Evolutionary conservation across 1,140 invertebrate species (phyloP).

Genomic region (Caenorhabditis tropicalis): DNA sequence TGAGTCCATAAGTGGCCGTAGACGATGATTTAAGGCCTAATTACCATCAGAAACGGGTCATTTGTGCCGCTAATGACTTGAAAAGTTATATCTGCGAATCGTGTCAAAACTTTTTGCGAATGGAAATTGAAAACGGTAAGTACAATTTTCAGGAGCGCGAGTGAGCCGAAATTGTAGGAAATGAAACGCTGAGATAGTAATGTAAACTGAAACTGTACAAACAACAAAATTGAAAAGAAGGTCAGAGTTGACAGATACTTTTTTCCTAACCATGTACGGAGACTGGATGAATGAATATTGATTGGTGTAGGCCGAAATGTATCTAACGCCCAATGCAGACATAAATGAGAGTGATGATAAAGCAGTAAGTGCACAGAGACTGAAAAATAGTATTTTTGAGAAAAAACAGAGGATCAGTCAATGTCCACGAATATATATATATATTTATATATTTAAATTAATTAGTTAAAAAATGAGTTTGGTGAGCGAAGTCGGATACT

Average conservation of each 20-base stretch:
- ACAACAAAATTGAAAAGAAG: neutral
- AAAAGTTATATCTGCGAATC: neutral
- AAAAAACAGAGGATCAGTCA: too few species aligned
- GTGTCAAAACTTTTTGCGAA: neutral
- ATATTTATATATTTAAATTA: too few species aligned
- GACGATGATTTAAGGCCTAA: neutral
- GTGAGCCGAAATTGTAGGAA: neutral
- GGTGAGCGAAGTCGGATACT: too few species aligned
- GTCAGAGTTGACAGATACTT: neutral
- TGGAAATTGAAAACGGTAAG: neutral
- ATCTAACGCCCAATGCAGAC: too few species aligned
- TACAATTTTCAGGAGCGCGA: neutral
- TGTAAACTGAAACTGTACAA: conserved; percentile 31
- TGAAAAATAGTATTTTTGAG: too few species aligned
- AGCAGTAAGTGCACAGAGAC: too few species aligned
- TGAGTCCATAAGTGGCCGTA: neutral
- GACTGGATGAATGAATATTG: too few species aligned
- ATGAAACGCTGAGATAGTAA: neutral
- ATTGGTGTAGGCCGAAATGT: too few species aligned
- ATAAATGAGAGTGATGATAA: too few species aligned
- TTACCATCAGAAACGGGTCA: neutral
- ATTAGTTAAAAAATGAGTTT: too few species aligned
- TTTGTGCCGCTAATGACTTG: neutral
- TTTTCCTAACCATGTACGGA: neutral
- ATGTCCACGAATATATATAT: too few species aligned